phyloP scores from a whole-genome alignment of 2,113 vertebrate species.

The Bubo scandiacus region DNA sequence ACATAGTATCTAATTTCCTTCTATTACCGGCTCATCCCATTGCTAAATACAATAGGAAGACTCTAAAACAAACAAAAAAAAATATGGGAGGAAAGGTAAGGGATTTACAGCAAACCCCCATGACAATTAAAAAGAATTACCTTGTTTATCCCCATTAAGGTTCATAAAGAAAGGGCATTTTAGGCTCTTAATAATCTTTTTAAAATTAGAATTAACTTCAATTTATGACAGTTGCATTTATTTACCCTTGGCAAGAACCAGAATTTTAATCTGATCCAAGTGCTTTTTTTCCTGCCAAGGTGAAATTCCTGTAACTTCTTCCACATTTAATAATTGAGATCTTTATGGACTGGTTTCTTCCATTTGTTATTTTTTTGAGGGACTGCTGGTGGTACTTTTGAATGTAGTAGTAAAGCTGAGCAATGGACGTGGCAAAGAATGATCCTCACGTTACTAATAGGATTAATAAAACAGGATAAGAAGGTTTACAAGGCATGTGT shows the following conservation, averaged over 20 bases:
- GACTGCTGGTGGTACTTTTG: neutral
- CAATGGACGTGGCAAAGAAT: neutral
- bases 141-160: neutral
- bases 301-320: neutral
- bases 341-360: neutral
- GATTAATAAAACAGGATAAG: neutral
- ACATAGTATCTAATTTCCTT: neutral
- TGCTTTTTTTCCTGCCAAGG: neutral
- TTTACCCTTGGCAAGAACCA: neutral
- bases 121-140: neutral
- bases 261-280: neutral
- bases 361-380: neutral
- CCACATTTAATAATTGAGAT: neutral
- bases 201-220: neutral
- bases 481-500: accelerated
- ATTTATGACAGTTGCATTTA: neutral
- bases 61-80: neutral
- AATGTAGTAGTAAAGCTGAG: neutral
- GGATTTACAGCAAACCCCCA: neutral
- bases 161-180: neutral
- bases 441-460: neutral
- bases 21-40: neutral
- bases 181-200: neutral
- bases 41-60: neutral
- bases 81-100: neutral